Evolutionary conservation across 1,140 invertebrate species (phyloP).

Genomic region (Holcopasites calliopsidis): DNA sequence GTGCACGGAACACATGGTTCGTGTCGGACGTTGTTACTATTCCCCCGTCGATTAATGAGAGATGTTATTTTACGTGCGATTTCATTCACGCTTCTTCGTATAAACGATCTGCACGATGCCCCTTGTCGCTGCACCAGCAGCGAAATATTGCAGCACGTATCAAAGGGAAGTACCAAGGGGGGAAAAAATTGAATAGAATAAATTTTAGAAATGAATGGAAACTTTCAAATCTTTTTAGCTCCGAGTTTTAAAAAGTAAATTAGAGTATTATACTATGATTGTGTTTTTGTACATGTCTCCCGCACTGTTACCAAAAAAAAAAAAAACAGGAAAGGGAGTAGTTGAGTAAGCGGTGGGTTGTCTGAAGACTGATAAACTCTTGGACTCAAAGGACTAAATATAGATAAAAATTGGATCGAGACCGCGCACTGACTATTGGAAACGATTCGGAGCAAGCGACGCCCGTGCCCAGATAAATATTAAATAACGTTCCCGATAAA

Average conservation of each 20-base stretch:
- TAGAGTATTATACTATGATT: background rate
- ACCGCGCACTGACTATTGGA: background rate
- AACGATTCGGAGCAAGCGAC: background rate
- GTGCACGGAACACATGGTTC: too few relatives aligned
- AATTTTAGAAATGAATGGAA: too few relatives aligned
- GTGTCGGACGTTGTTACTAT: background rate
- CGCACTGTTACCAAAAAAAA: background rate
- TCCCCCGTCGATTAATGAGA: constrained; percentile 17
- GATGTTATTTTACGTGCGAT: constrained; percentile 6
- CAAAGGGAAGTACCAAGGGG: too few relatives aligned
- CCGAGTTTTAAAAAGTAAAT: background rate
- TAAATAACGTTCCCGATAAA: background rate
- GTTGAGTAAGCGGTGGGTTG: constrained; percentile 36
- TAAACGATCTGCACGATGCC: constrained; percentile 18
- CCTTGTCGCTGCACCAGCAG: constrained; percentile 40
- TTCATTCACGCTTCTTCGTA: constrained; percentile 37
- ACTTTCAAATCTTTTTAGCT: too few relatives aligned
- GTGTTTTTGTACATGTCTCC: background rate
- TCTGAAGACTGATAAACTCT: constrained; percentile 53
- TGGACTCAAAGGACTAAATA: constrained; percentile 58
- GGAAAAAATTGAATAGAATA: too few relatives aligned
- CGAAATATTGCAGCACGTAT: background rate
- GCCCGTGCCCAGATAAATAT: constrained; percentile 1
- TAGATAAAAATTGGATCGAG: constrained; percentile 48
- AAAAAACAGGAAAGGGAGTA: constrained; percentile 34